Conservation (phyloP, 2,113 vertebrate species). For the Pygoscelis adeliae region DNA sequence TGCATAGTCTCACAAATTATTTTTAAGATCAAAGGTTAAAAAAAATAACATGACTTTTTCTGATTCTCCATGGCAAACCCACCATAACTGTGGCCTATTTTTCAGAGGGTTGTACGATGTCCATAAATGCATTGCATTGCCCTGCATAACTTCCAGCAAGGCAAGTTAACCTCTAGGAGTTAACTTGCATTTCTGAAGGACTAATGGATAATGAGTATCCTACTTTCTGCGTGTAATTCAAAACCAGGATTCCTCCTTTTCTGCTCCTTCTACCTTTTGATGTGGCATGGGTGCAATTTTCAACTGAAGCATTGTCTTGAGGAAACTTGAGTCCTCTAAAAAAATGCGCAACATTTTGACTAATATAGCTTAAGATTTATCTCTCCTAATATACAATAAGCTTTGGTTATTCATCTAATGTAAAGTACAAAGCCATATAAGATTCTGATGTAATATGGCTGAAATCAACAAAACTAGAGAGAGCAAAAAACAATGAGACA, state of each 20-base stretch:
- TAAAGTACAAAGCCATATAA: background rate
- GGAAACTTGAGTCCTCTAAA: background rate
- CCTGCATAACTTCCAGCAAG: background rate
- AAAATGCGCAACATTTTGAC: background rate
- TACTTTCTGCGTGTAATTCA: background rate
- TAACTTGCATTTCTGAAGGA: background rate
- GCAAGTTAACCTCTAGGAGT: background rate
- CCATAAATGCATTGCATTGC: background rate
- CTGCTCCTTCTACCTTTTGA: background rate
- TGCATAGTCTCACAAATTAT: accelerated
- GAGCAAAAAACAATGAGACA: background rate
- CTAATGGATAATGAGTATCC: background rate
- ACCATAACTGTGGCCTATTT: background rate
- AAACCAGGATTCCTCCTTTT: background rate
- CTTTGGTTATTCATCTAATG: background rate
- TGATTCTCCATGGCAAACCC: background rate
- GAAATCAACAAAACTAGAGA: background rate
- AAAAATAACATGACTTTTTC: background rate
- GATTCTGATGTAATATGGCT: background rate
- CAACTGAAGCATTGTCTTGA: background rate
- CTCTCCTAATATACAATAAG: background rate
- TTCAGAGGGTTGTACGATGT: background rate
- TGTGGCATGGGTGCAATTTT: background rate
- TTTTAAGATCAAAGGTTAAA: background rate
- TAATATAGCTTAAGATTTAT: background rate